Evolutionary conservation across 2,113 vertebrate species (phyloP).

Genomic region (Clupea harengus): DNA sequence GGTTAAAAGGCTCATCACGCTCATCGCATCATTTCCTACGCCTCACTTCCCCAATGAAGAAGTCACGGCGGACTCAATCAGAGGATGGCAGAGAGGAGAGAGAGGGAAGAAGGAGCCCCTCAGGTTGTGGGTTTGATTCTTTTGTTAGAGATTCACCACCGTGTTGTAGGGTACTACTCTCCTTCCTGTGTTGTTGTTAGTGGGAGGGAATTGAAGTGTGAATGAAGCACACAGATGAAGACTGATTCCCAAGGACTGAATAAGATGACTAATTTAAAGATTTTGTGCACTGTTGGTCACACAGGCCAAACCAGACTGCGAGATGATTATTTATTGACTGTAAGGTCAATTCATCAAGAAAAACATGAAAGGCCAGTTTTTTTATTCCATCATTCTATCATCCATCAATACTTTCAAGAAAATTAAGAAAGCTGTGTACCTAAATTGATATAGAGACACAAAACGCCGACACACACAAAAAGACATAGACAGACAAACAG

Average conservation of each 20-base stretch:
- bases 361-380: not conserved
- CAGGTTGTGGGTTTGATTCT: not conserved
- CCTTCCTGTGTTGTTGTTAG: not conserved
- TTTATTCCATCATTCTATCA: not conserved
- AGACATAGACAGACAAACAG: not conserved
- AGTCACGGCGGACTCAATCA: slow-evolving; percentile 15
- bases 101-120: not conserved
- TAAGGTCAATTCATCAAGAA: not conserved
- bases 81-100: not conserved
- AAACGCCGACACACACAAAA: not conserved
- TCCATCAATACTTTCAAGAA: not conserved
- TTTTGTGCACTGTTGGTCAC: not conserved
- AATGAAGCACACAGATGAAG: not conserved
- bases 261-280: not conserved
- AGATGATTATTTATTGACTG: not conserved
- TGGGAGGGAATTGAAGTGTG: not conserved
- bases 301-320: not conserved
- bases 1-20: slow-evolving; percentile 18
- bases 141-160: not conserved
- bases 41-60: slow-evolving; percentile 29
- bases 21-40: slow-evolving; percentile 17
- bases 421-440: not conserved
- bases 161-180: not conserved
- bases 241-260: not conserved
- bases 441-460: not conserved